phyloP scores from a whole-genome alignment of 2,797 vertebrate genomes.

The Poeciliopsis presidionis region DNA sequence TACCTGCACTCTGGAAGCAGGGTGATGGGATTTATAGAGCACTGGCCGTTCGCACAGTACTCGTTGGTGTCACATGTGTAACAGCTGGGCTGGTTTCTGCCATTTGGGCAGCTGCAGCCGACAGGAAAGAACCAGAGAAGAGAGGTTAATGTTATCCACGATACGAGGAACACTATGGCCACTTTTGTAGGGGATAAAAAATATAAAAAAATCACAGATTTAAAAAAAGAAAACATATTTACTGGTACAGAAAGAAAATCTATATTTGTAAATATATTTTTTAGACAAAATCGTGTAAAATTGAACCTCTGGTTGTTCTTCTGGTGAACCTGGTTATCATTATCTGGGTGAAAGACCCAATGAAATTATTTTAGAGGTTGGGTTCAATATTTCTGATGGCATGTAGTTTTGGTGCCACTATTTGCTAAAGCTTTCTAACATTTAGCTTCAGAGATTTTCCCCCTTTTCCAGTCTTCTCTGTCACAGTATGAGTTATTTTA shows the following conservation, averaged over 20 bases:
- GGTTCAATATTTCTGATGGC: neutral
- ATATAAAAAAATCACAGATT: neutral
- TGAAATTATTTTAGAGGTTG: neutral
- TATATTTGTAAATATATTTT: neutral
- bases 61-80: slow-evolving; percentile 86
- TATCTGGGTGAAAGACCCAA: neutral
- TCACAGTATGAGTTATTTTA: neutral
- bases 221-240: neutral
- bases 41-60: slow-evolving; percentile 91
- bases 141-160: neutral
- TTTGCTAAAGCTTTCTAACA: neutral
- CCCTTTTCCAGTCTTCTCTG: neutral
- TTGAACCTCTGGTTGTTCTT: neutral
- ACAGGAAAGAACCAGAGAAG: neutral
- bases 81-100: slow-evolving; percentile 88
- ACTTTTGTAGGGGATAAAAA: neutral
- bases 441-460: neutral
- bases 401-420: neutral
- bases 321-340: neutral
- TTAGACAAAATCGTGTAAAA: neutral
- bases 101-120: slow-evolving; percentile 83
- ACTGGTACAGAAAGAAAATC: neutral
- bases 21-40: slow-evolving; percentile 82
- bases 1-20: slow-evolving; percentile 92
- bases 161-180: neutral